phyloP scores from a whole-genome alignment of 2,113 vertebrate species.

The Myotis brandtii region DNA sequence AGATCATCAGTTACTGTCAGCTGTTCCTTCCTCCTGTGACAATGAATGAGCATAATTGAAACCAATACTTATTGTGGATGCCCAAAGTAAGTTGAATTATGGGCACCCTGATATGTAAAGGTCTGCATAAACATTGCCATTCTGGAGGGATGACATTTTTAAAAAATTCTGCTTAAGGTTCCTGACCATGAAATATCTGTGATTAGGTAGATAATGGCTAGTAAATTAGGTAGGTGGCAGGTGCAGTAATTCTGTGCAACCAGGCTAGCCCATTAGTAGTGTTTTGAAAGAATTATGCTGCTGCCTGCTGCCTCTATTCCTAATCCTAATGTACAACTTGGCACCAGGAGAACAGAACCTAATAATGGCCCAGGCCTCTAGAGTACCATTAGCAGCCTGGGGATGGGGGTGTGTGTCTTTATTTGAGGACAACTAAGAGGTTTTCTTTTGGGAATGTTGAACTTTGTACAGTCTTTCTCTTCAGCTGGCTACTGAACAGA shows the following conservation, averaged over 20 bases:
- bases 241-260: not conserved
- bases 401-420: not conserved
- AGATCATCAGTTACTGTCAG: not conserved
- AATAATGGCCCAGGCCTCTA: constrained; percentile 8
- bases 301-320: not conserved
- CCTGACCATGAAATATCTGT: constrained; percentile 15
- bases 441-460: constrained; percentile 67
- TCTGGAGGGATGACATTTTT: not conserved
- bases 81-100: not conserved
- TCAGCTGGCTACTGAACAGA: not conserved
- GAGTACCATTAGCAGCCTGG: constrained; percentile 57
- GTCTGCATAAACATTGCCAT: not conserved
- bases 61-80: not conserved
- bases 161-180: not conserved
- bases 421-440: constrained; percentile 5
- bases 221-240: constrained; percentile 43
- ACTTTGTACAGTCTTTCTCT: constrained; percentile 47
- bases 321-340: not conserved
- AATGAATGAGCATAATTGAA: not conserved
- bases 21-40: not conserved
- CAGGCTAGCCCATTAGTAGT: not conserved
- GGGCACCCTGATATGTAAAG: not conserved
- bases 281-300: constrained; percentile 37
- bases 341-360: not conserved
- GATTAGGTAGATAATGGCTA: constrained; percentile 13